Conservation (phyloP, 2,888 invertebrate genomes). For the Alloplasta piceator region DNA sequence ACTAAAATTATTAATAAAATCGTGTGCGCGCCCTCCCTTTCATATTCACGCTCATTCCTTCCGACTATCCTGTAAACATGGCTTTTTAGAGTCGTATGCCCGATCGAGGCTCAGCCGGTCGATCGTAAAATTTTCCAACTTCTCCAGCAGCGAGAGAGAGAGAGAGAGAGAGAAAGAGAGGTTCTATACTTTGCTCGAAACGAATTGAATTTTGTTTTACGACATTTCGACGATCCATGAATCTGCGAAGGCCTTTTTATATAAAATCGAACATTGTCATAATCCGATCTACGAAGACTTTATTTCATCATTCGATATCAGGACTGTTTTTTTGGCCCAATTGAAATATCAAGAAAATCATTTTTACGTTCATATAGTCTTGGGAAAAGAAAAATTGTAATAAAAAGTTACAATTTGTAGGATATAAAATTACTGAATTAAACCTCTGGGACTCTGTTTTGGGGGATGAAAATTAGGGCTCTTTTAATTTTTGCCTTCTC, state of each 20-base stretch:
- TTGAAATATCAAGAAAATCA: no score
- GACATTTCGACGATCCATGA: slow-evolving; percentile 56
- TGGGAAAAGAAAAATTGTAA: neutral
- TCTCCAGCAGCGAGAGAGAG: slow-evolving; percentile 47
- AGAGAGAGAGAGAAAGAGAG: no score
- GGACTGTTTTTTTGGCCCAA: no score
- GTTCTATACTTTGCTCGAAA: slow-evolving; percentile 16
- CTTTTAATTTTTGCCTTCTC: no score
- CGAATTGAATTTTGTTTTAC: slow-evolving; percentile 68
- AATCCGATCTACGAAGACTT: slow-evolving; percentile 41
- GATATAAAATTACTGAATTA: no score
- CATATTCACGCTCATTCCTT: slow-evolving; percentile 61
- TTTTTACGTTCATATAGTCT: no score
- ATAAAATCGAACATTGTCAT: slow-evolving; percentile 39
- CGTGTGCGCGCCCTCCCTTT: slow-evolving; percentile 68
- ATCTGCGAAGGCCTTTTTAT: slow-evolving; percentile 34
- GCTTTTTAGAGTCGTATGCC: slow-evolving; percentile 69
- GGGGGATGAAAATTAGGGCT: no score
- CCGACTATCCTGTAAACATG: slow-evolving; percentile 74
- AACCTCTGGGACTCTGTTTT: no score
- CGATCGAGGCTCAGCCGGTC: slow-evolving; percentile 54
- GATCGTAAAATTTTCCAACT: slow-evolving; percentile 76
- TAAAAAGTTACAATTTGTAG: neutral
- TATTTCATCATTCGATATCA: neutral
- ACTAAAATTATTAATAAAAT: slow-evolving; percentile 78